Conservation (phyloP, 2,797 vertebrate species). For the Prunella strophiata region DNA sequence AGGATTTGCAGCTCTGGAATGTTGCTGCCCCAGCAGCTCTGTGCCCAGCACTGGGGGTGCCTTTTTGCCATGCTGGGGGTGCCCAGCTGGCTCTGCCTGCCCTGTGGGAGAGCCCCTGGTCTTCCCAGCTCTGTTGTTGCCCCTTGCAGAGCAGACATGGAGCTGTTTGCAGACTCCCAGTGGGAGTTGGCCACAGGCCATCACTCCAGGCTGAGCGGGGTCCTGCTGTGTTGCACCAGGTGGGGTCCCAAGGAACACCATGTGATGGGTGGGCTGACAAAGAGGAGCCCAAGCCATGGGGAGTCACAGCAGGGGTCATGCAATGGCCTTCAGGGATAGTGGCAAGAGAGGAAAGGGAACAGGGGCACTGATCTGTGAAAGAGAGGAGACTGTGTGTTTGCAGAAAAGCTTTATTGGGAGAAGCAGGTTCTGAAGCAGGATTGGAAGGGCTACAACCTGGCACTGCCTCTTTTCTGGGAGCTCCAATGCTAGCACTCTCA, state of each 20-base stretch:
- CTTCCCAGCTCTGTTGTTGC: not conserved
- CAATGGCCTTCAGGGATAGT: not conserved
- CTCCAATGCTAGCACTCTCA: fast-evolving
- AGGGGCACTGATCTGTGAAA: not conserved
- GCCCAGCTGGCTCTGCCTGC: not conserved
- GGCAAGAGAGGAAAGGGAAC: not conserved
- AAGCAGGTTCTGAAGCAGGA: not conserved
- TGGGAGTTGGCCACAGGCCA: too few species aligned
- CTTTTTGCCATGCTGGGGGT: not conserved
- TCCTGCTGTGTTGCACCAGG: not conserved
- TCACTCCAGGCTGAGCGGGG: not conserved
- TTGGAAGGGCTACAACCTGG: fast-evolving
- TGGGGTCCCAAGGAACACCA: not conserved
- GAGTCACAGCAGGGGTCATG: not conserved
- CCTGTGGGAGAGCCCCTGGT: not conserved
- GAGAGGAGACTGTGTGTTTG: not conserved
- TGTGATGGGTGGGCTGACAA: not conserved
- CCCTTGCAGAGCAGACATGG: not conserved
- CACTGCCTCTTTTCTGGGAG: fast-evolving
- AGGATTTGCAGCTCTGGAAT: not conserved
- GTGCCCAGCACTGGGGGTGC: not conserved
- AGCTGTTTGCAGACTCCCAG: not conserved
- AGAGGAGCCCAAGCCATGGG: not conserved
- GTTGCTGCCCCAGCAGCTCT: not conserved
- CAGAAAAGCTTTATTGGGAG: not conserved